A percentile compares a stretch with the other conserved stretches of the same genome.
Evolutionary conservation across 64 coral and sea anemone genomes (phyloP).

Genomic region (Pocillopora damicornis): DNA sequence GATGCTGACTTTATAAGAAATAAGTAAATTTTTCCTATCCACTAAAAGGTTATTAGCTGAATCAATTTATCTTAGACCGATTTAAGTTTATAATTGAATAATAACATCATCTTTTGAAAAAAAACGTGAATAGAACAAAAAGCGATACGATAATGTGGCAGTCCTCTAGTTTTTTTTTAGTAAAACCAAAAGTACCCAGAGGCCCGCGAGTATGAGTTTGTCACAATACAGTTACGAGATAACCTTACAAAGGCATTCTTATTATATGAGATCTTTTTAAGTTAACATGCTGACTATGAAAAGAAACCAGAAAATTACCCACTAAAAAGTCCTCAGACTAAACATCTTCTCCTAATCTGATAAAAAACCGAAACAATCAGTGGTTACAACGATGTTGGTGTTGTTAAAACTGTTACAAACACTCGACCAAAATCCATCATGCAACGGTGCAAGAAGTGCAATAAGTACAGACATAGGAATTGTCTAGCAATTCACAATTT

Average conservation of each 20-base stretch:
- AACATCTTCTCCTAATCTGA: no score
- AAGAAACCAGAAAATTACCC: background rate
- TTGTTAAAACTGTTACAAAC: no score
- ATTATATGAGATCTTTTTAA: background rate
- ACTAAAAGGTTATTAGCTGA: background rate
- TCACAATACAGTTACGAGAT: background rate
- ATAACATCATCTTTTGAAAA: no score
- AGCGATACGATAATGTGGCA: background rate
- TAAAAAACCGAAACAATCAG: no score
- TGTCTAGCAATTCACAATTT: no score
- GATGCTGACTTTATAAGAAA: no score
- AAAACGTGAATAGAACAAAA: background rate
- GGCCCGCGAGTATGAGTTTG: background rate
- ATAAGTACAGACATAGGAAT: no score
- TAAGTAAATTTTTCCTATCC: no score
- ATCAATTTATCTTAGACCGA: background rate
- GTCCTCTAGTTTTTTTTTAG: background rate
- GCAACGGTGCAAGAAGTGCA: no score
- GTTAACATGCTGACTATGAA: background rate
- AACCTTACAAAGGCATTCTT: conserved; percentile 24
- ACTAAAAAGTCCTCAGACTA: background rate
- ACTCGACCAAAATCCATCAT: no score
- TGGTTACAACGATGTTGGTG: no score
- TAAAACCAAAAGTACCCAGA: background rate
- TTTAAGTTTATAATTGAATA: no score